These are phyloP conservation scores for Zygothrica quintamaculata DNA, from an alignment of 2,888 invertebrate species.

Conservation along the genomic window DNA sequence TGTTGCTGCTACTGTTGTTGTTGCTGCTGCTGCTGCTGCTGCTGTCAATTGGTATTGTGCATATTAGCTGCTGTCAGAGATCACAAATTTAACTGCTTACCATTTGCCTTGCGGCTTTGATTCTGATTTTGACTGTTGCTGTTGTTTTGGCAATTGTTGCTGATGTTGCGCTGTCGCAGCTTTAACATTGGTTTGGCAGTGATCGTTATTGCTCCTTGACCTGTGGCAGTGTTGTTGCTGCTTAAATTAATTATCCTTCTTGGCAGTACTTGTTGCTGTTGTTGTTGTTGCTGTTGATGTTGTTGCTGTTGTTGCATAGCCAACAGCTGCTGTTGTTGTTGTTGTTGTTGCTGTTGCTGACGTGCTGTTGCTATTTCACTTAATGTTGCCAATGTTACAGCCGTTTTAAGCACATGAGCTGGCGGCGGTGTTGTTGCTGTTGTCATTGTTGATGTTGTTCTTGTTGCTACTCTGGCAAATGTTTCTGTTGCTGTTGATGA, in stretches of 20 bases:
- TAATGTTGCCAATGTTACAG: constrained; percentile 78
- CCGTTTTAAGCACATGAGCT: constrained; percentile 80
- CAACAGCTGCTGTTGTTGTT: constrained; percentile 65
- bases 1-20: constrained; percentile 31
- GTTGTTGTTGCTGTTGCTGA: constrained; percentile 71
- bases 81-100: constrained; percentile 67
- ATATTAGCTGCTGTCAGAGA: constrained; percentile 45
- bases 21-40: constrained; percentile 20
- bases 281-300: constrained; percentile 59
- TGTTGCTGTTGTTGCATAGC: constrained; percentile 61
- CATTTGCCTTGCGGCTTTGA: constrained; percentile 53
- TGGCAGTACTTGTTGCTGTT: constrained; percentile 65
- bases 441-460: constrained; percentile 57
- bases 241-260: constrained; percentile 69
- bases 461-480: constrained; percentile 58
- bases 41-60: constrained; percentile 36
- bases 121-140: constrained; percentile 28
- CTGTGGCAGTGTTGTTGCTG: constrained; percentile 53
- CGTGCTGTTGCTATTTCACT: constrained; percentile 81
- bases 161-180: constrained; percentile 31
- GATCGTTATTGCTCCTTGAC: constrained; percentile 47
- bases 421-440: constrained; percentile 70
- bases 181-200: constrained; percentile 49
- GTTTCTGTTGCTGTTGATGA: constrained; percentile 56
- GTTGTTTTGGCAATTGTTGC: constrained; percentile 19